These are phyloP conservation scores for Forbesichthys agassizii DNA, from an alignment of 2,113 vertebrate species.

Conservation along the genomic window DNA sequence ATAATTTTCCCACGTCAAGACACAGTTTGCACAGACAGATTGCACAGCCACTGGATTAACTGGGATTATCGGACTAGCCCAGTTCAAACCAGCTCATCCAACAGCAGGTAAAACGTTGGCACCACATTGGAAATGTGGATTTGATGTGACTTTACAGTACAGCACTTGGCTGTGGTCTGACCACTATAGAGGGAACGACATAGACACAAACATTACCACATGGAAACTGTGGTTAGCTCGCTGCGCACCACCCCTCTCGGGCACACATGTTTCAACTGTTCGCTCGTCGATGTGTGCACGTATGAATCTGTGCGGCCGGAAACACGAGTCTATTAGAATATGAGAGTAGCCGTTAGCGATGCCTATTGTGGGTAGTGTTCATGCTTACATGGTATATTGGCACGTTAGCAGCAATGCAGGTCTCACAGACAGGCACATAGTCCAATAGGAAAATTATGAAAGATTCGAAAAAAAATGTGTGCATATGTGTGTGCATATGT, in stretches of 20 bases:
- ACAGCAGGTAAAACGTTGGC: conserved; percentile 23
- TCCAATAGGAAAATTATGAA: too few species aligned
- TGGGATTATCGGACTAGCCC: conserved; percentile 29
- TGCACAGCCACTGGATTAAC: conserved; percentile 23
- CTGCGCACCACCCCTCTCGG: neutral
- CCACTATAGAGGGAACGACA: accelerated
- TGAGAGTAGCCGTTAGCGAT: conserved; percentile 18
- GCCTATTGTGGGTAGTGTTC: conserved; percentile 34
- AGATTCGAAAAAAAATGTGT: neutral
- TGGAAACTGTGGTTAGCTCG: conserved; percentile 24
- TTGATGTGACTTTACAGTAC: conserved; percentile 25
- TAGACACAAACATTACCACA: conserved; percentile 15
- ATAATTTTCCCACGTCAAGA: conserved; percentile 20
- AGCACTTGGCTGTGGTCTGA: conserved; percentile 26
- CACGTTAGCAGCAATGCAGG: neutral
- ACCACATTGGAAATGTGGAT: conserved; percentile 21
- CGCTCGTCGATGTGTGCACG: neutral
- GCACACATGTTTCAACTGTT: conserved; percentile 11
- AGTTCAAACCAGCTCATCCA: neutral
- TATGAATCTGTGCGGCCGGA: neutral
- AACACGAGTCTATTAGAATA: neutral
- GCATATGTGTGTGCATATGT: conserved; percentile 2
- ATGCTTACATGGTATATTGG: conserved; percentile 38
- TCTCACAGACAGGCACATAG: too few species aligned
- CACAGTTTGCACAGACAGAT: conserved; percentile 14